Evolutionary conservation across 92 coral and sea anemone species (phyloP).

Genomic region (Chrysogorgia sp.): DNA sequence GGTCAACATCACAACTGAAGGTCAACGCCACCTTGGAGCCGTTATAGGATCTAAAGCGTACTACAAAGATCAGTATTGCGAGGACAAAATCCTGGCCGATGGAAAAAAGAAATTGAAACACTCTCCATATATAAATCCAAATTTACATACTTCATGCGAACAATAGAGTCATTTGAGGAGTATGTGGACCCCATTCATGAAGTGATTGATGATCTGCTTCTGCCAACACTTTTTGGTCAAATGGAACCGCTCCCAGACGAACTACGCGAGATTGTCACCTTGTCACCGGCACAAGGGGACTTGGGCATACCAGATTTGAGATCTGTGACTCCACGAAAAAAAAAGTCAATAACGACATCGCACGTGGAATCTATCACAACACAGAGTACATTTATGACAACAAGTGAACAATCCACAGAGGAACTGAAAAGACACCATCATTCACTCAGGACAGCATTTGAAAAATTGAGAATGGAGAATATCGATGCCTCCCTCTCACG

Average conservation of each 20-base stretch:
- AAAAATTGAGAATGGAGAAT: conserved; percentile 35
- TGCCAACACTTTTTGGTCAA: no score
- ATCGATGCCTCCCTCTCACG: conserved; percentile 49
- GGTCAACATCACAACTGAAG: no score
- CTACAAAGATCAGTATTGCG: no score
- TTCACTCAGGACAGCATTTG: conserved; percentile 17
- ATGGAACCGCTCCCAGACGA: conserved; percentile 54
- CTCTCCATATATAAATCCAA: no score
- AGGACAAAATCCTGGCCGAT: no score
- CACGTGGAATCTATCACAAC: conserved; percentile 54
- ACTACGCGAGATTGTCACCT: conserved; percentile 36
- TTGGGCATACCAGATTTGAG: conserved; percentile 49
- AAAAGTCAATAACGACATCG: conserved; percentile 50
- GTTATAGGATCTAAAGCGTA: no score
- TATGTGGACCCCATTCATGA: no score
- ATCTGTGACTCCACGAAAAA: conserved; percentile 50
- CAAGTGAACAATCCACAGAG: conserved; percentile 36
- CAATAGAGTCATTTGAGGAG: no score
- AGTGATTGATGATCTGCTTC: no score
- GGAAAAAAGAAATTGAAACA: no score
- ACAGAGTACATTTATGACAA: conserved; percentile 45
- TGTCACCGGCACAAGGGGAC: conserved; percentile 46
- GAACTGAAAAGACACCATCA: conserved; percentile 53
- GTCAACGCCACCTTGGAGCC: no score
- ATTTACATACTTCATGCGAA: no score